Evolutionary conservation across 2,797 vertebrate species (phyloP), one percentile per base, ranked within the genome.

Genomic region (Ibycter americanus): DNA sequence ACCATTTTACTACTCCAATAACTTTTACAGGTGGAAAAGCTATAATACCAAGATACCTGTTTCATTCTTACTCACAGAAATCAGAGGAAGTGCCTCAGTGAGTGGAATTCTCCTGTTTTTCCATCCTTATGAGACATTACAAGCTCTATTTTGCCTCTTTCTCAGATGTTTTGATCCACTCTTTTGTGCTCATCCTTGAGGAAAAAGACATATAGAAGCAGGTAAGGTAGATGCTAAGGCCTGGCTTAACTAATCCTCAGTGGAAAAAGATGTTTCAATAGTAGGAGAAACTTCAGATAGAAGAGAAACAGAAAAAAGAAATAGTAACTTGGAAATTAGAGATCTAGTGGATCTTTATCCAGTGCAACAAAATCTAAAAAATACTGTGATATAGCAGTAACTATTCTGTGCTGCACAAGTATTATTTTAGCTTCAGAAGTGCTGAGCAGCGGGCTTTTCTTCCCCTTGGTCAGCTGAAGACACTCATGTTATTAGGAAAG

Each of bases 381-480:
- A 74, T 21, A 51, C 13, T 72, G n/a, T 84, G 59, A 59, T 73
- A 18, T 23, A 58, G 47, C 46, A 70, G 13, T 56, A 80, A 82
- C 29, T 59, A 20, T 76, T 72, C 79, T 38, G 20, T 79, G 36
- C 51, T 74, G 32, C 3, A 0, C 51, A 84, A 73, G 22, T 79
- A 49, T 49, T 90, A 55, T 72, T 94, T 90, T 95, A 77, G 56
- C 47, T 78, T 83, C 51, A 47, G 54, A 96, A 95, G n/a, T 85
- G 80, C 71, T 95, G 92, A 94, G 79, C 36, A 56, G 89, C 93
- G 87, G 67, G 29, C 16, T 90, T 80, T 93, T 91, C 54, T 73
- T 67, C 78, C 58, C 66, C 36, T 80, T 77, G 86, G 93, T 96
- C 96, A 97, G 83, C 93, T 95, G 89, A 97, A 95, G 93, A 93